A percentile compares a stretch with the other conserved stretches of the same genome.
Conservation (phyloP, 2,888 invertebrate genomes). For the Synergus laeviventris region DNA sequence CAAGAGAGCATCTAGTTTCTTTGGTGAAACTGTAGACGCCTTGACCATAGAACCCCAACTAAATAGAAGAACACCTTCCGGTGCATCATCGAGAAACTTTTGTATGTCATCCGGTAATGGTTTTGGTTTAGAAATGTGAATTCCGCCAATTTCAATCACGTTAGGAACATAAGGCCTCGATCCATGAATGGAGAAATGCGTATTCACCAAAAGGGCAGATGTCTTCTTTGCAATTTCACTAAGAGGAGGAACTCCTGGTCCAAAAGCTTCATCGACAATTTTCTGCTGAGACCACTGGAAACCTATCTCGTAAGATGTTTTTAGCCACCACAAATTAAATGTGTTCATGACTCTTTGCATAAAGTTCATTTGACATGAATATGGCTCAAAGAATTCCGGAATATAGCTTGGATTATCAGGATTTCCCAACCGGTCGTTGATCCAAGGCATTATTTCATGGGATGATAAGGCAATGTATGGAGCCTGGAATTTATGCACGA, state of each 20-base stretch:
- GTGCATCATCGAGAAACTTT: slow-evolving; percentile 78
- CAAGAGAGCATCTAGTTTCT: slow-evolving; percentile 80
- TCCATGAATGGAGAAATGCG: slow-evolving; percentile 80
- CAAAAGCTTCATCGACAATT: slow-evolving; percentile 42
- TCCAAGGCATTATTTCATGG: slow-evolving; percentile 79
- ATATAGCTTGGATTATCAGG: slow-evolving; percentile 80
- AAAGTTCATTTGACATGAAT: slow-evolving; percentile 76
- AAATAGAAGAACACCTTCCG: slow-evolving; percentile 81
- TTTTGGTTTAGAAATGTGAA: slow-evolving; percentile 69
- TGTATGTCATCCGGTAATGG: slow-evolving; percentile 79
- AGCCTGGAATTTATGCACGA: slow-evolving; percentile 80
- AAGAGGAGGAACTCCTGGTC: slow-evolving; percentile 76
- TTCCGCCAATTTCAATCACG: slow-evolving; percentile 77
- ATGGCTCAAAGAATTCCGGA: slow-evolving; percentile 61
- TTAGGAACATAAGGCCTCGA: slow-evolving; percentile 79
- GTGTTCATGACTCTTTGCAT: slow-evolving; percentile 68
- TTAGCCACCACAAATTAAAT: slow-evolving; percentile 48
- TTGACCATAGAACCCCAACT: slow-evolving; percentile 87
- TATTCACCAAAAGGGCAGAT: slow-evolving; percentile 80
- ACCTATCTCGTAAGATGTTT: slow-evolving; percentile 66
- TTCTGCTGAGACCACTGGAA: slow-evolving; percentile 71
- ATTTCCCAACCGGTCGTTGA: slow-evolving; percentile 78
- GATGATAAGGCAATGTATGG: slow-evolving; percentile 81
- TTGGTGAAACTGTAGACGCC: slow-evolving; percentile 80
- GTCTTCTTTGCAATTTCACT: slow-evolving; percentile 78